Evolutionary conservation across 1,140 invertebrate species (phyloP).

Genomic region (Drosophila sechellia): DNA sequence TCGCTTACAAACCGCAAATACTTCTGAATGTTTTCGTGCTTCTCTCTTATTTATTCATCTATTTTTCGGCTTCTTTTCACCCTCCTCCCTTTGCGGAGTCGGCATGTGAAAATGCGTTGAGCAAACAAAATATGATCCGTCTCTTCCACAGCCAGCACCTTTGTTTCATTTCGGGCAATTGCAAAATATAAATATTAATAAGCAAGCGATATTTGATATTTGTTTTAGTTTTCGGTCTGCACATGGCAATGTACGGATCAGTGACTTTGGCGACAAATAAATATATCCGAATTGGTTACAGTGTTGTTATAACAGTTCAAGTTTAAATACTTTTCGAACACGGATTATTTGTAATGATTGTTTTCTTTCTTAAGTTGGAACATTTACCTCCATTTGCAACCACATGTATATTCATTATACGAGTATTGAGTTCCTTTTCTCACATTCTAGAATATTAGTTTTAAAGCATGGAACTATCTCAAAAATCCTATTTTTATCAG

Average conservation of each 20-base stretch:
- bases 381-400: too few relatives aligned
- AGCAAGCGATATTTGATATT: conserved; percentile 18
- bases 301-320: background rate
- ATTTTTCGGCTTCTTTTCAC: conserved; percentile 7
- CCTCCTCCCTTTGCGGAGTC: conserved; percentile 4
- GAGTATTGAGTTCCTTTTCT: too few relatives aligned
- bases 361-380: background rate
- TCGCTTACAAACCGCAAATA: conserved; percentile 74
- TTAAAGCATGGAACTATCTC: too few relatives aligned
- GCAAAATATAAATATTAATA: conserved; percentile 4
- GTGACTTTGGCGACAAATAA: background rate
- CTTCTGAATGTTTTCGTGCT: conserved; percentile 57
- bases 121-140: conserved; percentile 56
- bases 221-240: background rate
- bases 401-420: too few relatives aligned
- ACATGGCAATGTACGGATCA: too few relatives aligned
- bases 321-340: background rate
- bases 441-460: too few relatives aligned
- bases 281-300: background rate
- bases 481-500: too few relatives aligned
- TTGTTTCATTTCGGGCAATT: conserved; percentile 36
- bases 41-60: conserved; percentile 33
- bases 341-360: background rate
- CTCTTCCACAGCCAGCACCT: conserved; percentile 39
- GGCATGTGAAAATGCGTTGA: conserved; percentile 61